Evolutionary conservation across 2,113 vertebrate species (phyloP), one percentile per base, ranked within the genome.

Genomic region (Mola mola): DNA sequence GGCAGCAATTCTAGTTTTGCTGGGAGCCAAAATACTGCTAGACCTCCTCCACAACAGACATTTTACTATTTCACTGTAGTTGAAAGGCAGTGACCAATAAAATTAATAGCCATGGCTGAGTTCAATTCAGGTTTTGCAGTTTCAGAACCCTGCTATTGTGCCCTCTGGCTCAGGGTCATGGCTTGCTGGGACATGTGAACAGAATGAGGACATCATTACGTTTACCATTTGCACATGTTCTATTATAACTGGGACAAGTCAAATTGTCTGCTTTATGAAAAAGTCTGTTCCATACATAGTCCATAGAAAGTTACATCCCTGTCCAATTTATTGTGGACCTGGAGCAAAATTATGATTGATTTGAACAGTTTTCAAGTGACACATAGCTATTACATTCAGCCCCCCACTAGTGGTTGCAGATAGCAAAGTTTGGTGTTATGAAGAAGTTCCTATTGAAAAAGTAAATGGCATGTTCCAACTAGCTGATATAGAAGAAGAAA

Each of bases 61-160:
- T 52, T 67, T 43, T 51, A 28, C 36, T 2, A 19, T 16, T 41
- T 41, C n/a, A 15, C 38, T n/a, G 42, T 31, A 60, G 46, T 15
- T 52, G 60, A 43, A 34, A 50, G 34, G 41, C 71, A n/a, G 61
- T 76, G 51, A 72, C 56, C 41, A 69, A 78, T 75, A 57, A 36
- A 71, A 51, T 15, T 46, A 34, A 50, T 61, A 56, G 48, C 60
- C 24, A 60, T 42, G 24, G 60, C 61, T 52, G 34, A 37, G 19
- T 66, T 63, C 59, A 58, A 49, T 41, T 79, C 24, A 66, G 47
- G 40, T 79, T 46, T 46, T 66, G 57, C 44, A 68, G 16, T 67
- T 80, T 31, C 7, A 26, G 29, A 31, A 17, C 21, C 1, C 34
- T 34, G 62, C 15, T 38, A 47, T 69, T 80, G 31, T 59, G 57